Conservation (phyloP, 2,888 invertebrate genomes). For the Rhagophthalmus giganteus region DNA sequence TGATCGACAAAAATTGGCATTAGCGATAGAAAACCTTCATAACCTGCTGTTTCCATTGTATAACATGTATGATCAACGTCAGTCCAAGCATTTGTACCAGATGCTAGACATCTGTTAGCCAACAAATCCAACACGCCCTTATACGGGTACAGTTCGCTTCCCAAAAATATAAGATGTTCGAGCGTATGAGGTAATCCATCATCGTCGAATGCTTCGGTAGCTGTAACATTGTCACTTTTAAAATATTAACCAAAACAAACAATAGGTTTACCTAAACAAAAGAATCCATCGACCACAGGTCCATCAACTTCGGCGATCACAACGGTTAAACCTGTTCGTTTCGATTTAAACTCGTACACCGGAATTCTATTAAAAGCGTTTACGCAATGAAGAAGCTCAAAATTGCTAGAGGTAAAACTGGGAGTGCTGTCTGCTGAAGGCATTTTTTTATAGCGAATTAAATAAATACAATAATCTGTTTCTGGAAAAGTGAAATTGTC, state of each 20-base stretch:
- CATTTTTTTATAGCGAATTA: constrained; percentile 31
- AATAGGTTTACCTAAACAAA: constrained; percentile 72
- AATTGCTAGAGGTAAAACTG: constrained; percentile 53
- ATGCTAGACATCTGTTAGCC: constrained; percentile 87
- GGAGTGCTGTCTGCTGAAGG: constrained; percentile 52
- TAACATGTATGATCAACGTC: constrained; percentile 87
- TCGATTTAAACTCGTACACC: constrained; percentile 78
- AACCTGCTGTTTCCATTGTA: constrained; percentile 84
- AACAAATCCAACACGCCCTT: constrained; percentile 87
- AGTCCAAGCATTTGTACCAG: constrained; percentile 92
- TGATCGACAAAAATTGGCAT: constrained; percentile 91
- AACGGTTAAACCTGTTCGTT: constrained; percentile 77
- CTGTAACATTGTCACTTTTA: constrained; percentile 61
- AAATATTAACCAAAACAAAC: background rate
- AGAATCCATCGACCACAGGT: constrained; percentile 86
- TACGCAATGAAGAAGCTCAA: constrained; percentile 63
- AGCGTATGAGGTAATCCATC: constrained; percentile 92
- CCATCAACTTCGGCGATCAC: constrained; percentile 86
- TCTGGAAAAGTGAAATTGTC: background rate
- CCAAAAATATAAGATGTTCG: constrained; percentile 89
- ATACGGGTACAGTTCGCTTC: constrained; percentile 86
- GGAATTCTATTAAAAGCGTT: constrained; percentile 74
- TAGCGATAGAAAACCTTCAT: constrained; percentile 84
- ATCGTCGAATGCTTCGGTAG: constrained; percentile 88
- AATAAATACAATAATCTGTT: background rate